Percentiles rank a stretch among this genome's conserved stretches.
Evolutionary conservation across 2,797 vertebrate species (phyloP).

Genomic region (Chaetodon trifasciatus): DNA sequence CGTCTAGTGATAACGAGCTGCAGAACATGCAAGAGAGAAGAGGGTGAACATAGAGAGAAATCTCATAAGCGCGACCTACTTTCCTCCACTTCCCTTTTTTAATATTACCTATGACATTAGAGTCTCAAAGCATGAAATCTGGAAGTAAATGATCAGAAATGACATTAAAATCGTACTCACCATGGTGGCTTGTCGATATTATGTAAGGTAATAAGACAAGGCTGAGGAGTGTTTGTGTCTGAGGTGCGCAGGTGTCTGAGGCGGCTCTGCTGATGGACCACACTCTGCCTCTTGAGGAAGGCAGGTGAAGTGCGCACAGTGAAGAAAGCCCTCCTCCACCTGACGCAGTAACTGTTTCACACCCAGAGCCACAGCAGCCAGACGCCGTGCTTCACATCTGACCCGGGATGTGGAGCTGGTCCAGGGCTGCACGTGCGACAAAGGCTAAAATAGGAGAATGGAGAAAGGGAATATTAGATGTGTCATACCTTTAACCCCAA

Average conservation of each 20-base stretch:
- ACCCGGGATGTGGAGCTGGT: not conserved
- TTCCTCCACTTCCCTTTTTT: not conserved
- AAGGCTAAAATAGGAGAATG: not conserved
- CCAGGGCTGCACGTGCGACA: too few species aligned
- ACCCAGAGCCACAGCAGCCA: not conserved
- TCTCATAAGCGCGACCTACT: not conserved
- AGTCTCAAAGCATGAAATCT: not conserved
- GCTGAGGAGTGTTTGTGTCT: conserved; percentile 24
- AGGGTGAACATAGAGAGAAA: too few species aligned
- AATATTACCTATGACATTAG: not conserved
- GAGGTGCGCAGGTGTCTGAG: conserved; percentile 16
- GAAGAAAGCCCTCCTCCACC: not conserved
- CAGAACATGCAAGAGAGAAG: not conserved
- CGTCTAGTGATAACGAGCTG: not conserved
- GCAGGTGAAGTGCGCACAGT: conserved; percentile 37
- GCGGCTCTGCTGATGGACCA: conserved; percentile 30
- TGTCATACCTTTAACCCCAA: too few species aligned
- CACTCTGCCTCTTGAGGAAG: conserved; percentile 40
- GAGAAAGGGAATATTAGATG: too few species aligned
- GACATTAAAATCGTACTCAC: conserved; percentile 35
- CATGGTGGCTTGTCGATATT: conserved; percentile 69
- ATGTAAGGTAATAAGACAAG: conserved; percentile 68
- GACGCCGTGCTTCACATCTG: too few species aligned
- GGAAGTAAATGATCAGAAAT: not conserved
- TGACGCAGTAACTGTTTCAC: conserved; percentile 10